Percentiles rank a stretch among this genome's conserved stretches.
phyloP scores from a whole-genome alignment of 2,113 vertebrate genomes.

The Felis chaus region DNA sequence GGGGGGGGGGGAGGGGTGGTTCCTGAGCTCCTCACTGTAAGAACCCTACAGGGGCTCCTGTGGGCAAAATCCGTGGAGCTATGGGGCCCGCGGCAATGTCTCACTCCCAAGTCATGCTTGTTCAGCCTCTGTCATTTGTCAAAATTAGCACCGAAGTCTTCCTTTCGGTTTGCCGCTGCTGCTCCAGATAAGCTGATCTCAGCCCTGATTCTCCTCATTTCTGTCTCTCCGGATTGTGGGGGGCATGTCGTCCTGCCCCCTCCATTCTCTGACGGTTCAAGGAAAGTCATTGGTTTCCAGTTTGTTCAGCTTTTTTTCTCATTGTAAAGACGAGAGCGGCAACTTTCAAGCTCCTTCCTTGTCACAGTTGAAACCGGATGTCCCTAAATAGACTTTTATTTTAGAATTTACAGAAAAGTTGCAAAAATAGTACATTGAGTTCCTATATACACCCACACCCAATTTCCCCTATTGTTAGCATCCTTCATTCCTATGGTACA shows the following conservation, averaged over 20 bases:
- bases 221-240: too few species aligned
- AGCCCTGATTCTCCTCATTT: fast-evolving
- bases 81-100: fast-evolving
- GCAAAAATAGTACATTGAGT: neutral
- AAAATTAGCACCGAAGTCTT: fast-evolving
- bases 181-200: neutral
- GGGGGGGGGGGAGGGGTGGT: neutral
- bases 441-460: neutral
- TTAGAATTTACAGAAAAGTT: slow-evolving; percentile 15
- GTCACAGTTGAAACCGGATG: neutral
- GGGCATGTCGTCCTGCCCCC: fast-evolving
- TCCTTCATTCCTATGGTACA: neutral
- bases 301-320: neutral
- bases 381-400: neutral
- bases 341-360: neutral
- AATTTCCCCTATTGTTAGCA: neutral
- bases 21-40: neutral
- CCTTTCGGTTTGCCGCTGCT: fast-evolving
- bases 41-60: fast-evolving
- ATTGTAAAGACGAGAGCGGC: neutral
- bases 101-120: neutral
- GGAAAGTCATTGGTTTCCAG: neutral
- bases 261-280: neutral
- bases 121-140: too few species aligned
- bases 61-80: fast-evolving